These are phyloP conservation scores for Urocitellus parryii DNA, from an alignment of 2,113 vertebrate genomes.

Conservation along the genomic window DNA sequence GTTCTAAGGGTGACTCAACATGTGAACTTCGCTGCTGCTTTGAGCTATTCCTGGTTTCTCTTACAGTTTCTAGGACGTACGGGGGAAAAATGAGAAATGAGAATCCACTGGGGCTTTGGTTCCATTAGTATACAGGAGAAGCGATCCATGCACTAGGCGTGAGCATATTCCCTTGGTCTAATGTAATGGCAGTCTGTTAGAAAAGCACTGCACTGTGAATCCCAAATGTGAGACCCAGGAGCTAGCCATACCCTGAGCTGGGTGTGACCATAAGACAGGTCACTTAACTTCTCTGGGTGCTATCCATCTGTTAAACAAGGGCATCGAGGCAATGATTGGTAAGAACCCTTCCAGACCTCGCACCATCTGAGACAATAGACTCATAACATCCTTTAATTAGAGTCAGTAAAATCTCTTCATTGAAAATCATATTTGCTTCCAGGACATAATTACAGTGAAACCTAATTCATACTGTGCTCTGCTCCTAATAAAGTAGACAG, in stretches of 20 bases:
- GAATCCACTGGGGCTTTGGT: background rate
- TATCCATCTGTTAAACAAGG: background rate
- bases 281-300: background rate
- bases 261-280: background rate
- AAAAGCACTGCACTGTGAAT: background rate
- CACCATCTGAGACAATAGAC: conserved; percentile 1
- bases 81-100: background rate
- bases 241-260: background rate
- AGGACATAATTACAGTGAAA: conserved; percentile 58
- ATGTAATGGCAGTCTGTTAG: background rate
- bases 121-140: background rate
- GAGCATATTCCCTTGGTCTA: background rate
- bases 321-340: background rate
- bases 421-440: conserved; percentile 62
- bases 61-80: background rate
- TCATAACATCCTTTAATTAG: conserved; percentile 47
- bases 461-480: conserved; percentile 34
- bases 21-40: background rate
- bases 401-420: conserved; percentile 25
- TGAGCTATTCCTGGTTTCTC: background rate
- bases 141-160: background rate
- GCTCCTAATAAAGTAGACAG: conserved; percentile 48
- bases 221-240: too few relatives aligned
- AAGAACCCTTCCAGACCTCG: background rate
- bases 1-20: background rate